Base-by-base conservation (phyloP, 2,888 invertebrate species). In the Tetrapedia diversipes region DNA sequence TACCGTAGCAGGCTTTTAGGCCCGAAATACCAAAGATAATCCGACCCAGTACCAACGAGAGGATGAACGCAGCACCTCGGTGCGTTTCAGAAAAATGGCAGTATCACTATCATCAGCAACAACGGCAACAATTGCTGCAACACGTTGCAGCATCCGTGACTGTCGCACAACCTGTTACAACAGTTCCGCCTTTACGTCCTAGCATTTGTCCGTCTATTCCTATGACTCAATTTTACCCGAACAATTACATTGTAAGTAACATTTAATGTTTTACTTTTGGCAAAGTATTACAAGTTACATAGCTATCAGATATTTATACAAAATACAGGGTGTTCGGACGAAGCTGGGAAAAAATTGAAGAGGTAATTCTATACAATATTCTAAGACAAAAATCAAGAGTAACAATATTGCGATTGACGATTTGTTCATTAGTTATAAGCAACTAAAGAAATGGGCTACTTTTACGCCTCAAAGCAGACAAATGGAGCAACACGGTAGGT, bases 221-320 rank as follows among this genome's bases (percentile, higher is more conserved):
- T 7, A 74, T 87, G 63, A 69, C 85, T 2, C 77, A 85, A 65
- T 82, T 86, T 47, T 89, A 87, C 57, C 68, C 87, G 4, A 75
- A 80, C 39, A 87, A 87, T 75, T 89, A 88, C 61, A 29, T 83
- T 10, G 89, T 90, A 79, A 86, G 86, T 70, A 29, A 27, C 16
- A 22, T 43, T 53, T 27, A 47, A 37, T 47, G 6, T 10, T 27
- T 27, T 27, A 11, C 11, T 32, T 43, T 37, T 6, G 37, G 1
- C 16, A 32, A 39, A 0, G n/a, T n/a, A n/a, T n/a, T n/a, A n/a
- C n/a, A n/a, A n/a, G n/a, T n/a, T n/a, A n/a, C n/a, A n/a, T n/a
- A n/a, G n/a, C n/a, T n/a, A n/a, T n/a, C n/a, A n/a, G n/a, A n/a
- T n/a, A n/a, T n/a, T n/a, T n/a, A n/a, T n/a, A n/a, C n/a, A n/a